Base-by-base conservation (phyloP, 2,113 vertebrate species). In the Ctenodactylus gundi region DNA sequence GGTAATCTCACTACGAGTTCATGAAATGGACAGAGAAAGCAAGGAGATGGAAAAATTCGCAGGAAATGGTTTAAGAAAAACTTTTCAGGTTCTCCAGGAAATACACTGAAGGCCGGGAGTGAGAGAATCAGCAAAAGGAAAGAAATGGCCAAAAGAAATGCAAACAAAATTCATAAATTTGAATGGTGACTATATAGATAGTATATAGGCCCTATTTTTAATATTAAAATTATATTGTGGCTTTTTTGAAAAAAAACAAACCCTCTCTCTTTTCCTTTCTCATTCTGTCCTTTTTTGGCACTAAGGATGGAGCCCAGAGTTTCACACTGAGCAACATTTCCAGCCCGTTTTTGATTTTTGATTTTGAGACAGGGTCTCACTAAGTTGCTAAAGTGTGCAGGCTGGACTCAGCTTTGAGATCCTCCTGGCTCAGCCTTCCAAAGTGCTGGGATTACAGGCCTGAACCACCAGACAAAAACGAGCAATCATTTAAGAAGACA, bases 221-320 rank as follows among this genome's bases (percentile, higher is more conserved):
- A 85, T n/a, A 25, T 57, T 89, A 49, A 64, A 65, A 34, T 14
- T 17, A 60, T 41, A 73, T 18, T 65, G 8, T 73, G 34, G 34
- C 58, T 93, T 41, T 92, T 84, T 92, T 27, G 2, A 7, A 75
- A 82, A 90, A n/a, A n/a, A n/a, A n/a, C n/a, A n/a, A n/a, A n/a
- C n/a, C n/a, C n/a, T n/a, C n/a, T n/a, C n/a, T n/a, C n/a, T n/a
- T n/a, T n/a, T n/a, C n/a, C n/a, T n/a, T n/a, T n/a, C n/a, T n/a
- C n/a, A n/a, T n/a, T n/a, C n/a, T n/a, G n/a, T n/a, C n/a, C n/a
- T n/a, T n/a, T n/a, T n/a, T n/a, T n/a, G n/a, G n/a, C n/a, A n/a
- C n/a, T n/a, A n/a, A n/a, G n/a, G n/a, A n/a, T n/a, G n/a, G n/a
- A n/a, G n/a, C n/a, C n/a, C n/a, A n/a, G n/a, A n/a, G n/a, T n/a